Conservation (phyloP, 1,140 invertebrate genomes). For the Chlorops oryzae region DNA sequence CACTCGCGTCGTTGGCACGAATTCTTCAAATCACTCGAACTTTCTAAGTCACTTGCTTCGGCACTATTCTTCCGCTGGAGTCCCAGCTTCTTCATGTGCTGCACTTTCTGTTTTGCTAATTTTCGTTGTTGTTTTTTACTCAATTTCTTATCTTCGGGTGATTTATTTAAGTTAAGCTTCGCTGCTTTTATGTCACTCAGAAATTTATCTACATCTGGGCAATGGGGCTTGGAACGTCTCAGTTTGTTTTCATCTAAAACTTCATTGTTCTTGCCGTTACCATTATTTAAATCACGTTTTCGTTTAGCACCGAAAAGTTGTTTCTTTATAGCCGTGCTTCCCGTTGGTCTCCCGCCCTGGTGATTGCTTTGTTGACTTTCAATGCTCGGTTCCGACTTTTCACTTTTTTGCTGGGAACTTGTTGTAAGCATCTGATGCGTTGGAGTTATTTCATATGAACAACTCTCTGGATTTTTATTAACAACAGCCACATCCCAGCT, state of each 20-base stretch:
- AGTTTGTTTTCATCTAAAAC: too few species aligned
- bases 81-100: slow-evolving; percentile 53
- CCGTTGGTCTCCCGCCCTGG: slow-evolving; percentile 26
- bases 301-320: slow-evolving; percentile 34
- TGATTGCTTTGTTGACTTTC: slow-evolving; percentile 9
- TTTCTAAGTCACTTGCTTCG: slow-evolving; percentile 35
- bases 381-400: slow-evolving; percentile 33
- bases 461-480: neutral
- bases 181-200: slow-evolving; percentile 37
- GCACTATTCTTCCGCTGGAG: slow-evolving; percentile 39
- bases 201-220: slow-evolving; percentile 41
- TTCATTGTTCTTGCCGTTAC: too few species aligned
- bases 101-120: slow-evolving; percentile 52
- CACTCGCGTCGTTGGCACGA: slow-evolving; percentile 37
- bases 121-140: slow-evolving; percentile 43
- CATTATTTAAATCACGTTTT: slow-evolving; percentile 35
- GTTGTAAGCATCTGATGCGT: slow-evolving; percentile 9
- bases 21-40: slow-evolving; percentile 43
- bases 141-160: slow-evolving; percentile 43
- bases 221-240: slow-evolving; percentile 22
- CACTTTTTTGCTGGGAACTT: slow-evolving; percentile 28
- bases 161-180: slow-evolving; percentile 33
- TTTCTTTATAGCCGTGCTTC: slow-evolving; percentile 34
- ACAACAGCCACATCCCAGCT: slow-evolving; percentile 28
- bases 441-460: slow-evolving; percentile 11